Evolutionary conservation across 2,113 vertebrate genomes (phyloP).

Genomic region (Podocnemis expansa): DNA sequence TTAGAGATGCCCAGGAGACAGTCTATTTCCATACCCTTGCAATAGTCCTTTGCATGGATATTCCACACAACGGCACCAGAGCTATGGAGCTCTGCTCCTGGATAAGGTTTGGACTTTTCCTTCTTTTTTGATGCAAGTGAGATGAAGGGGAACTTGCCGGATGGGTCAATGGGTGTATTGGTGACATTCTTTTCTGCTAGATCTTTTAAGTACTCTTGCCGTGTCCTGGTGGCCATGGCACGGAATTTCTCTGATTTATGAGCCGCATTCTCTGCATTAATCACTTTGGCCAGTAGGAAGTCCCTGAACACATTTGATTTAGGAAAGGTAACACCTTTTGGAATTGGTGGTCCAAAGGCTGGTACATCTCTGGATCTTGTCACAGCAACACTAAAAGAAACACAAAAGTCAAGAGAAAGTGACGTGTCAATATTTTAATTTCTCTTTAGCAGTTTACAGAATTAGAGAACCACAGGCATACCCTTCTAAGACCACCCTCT

Average conservation of each 20-base stretch:
- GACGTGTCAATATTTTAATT: neutral
- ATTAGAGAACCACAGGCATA: neutral
- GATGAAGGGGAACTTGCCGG: slow-evolving; percentile 95
- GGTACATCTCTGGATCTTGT: slow-evolving; percentile 96
- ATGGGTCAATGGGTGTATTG: slow-evolving; percentile 91
- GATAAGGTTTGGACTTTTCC: slow-evolving; percentile 90
- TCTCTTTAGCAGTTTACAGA: neutral
- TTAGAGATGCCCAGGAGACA: slow-evolving; percentile 92
- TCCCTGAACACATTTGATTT: slow-evolving; percentile 98
- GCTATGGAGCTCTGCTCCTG: slow-evolving; percentile 90
- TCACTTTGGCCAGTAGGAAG: slow-evolving; percentile 95
- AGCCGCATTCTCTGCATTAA: slow-evolving; percentile 96
- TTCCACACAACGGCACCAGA: slow-evolving; percentile 91
- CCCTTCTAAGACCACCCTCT: neutral
- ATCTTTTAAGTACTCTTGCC: slow-evolving; percentile 95
- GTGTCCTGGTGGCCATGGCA: slow-evolving; percentile 94
- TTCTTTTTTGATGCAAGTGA: slow-evolving; percentile 94
- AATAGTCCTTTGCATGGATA: slow-evolving; percentile 92
- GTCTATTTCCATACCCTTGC: slow-evolving; percentile 89
- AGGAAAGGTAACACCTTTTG: slow-evolving; percentile 94
- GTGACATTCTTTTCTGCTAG: slow-evolving; percentile 96
- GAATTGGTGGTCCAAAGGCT: slow-evolving; percentile 94
- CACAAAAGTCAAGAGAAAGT: neutral
- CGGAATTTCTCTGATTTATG: slow-evolving; percentile 97
- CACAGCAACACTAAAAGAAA: slow-evolving; percentile 87